These are phyloP conservation scores for Microcebus ravelobensis DNA, from an alignment of 2,113 vertebrate species.

Conservation along the genomic window DNA sequence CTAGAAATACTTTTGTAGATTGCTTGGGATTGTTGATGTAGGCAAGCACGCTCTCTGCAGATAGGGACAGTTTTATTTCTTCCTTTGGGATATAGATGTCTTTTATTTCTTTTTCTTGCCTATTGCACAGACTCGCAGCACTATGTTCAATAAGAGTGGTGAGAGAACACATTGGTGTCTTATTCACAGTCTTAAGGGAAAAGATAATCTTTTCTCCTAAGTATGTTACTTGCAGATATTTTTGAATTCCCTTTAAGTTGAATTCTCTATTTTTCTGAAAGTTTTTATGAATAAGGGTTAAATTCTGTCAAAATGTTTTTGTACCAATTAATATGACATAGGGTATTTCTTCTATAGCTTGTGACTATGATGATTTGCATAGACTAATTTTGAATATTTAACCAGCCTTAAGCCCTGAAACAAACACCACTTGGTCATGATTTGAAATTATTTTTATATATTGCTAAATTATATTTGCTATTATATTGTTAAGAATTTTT, in stretches of 20 bases:
- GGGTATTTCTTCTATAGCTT: neutral
- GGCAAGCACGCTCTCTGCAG: neutral
- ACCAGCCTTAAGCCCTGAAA: neutral
- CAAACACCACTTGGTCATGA: neutral
- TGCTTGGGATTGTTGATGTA: neutral
- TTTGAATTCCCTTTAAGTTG: neutral
- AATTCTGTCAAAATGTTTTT: neutral
- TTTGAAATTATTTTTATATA: neutral
- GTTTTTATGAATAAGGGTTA: neutral
- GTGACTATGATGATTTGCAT: neutral
- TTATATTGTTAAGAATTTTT: neutral
- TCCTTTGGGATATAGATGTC: neutral
- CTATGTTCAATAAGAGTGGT: neutral
- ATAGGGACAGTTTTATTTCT: neutral
- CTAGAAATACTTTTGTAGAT: neutral
- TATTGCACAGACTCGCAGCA: neutral
- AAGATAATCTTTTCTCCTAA: neutral
- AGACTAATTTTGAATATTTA: neutral
- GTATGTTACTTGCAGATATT: neutral
- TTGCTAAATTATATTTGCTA: neutral
- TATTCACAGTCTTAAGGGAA: neutral
- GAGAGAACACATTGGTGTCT: neutral
- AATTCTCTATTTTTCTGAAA: neutral
- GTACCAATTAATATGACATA: neutral
- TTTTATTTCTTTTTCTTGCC: neutral